Evolutionary conservation across 2,113 vertebrate species (phyloP).

Genomic region (Cinclus mexicanus): DNA sequence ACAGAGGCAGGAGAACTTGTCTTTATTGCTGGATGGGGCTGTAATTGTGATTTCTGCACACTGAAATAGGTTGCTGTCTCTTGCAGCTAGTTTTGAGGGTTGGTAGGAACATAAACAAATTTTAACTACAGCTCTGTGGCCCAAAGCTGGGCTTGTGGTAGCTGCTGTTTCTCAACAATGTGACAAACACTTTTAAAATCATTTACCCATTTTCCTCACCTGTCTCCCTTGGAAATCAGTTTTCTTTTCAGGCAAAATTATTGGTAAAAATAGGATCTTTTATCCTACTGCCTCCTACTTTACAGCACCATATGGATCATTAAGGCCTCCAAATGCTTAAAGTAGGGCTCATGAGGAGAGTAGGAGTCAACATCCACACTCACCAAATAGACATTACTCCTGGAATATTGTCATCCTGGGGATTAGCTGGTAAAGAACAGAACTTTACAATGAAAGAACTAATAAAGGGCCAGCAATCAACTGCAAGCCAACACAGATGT

Average conservation of each 20-base stretch:
- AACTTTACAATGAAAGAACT: not conserved
- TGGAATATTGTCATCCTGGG: not conserved
- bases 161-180: not conserved
- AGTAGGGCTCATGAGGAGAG: not conserved
- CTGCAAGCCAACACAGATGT: not conserved
- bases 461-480: not conserved
- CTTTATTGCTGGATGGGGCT: not conserved
- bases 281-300: not conserved
- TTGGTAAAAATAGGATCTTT: constrained; percentile 8
- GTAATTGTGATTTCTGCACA: not conserved
- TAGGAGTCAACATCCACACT: not conserved
- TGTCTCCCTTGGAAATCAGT: not conserved
- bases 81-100: not conserved
- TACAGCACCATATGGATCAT: not conserved
- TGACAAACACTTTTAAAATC: not conserved
- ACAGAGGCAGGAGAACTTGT: not conserved
- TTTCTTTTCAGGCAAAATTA: not conserved
- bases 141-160: not conserved
- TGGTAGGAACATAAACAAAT: not conserved
- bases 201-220: not conserved
- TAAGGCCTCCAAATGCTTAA: not conserved
- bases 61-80: not conserved
- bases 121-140: not conserved
- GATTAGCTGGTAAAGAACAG: not conserved
- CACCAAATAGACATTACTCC: not conserved